Conservation (phyloP, 2,888 invertebrate species). For the Stictocephala bisonia region DNA sequence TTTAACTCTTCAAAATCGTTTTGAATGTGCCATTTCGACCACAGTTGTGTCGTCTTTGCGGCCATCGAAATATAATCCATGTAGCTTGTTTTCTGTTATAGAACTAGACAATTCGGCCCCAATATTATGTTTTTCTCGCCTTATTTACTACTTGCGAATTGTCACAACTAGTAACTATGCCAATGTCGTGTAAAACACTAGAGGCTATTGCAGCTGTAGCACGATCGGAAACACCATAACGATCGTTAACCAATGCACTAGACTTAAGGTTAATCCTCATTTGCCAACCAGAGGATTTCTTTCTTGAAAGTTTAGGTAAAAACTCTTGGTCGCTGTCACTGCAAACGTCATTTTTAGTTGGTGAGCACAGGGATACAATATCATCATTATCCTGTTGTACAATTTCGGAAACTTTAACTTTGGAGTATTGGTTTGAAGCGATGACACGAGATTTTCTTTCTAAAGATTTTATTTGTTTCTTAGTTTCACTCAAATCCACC, state of each 20-base stretch:
- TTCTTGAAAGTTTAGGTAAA: neutral
- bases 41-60: constrained; percentile 12
- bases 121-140: constrained; percentile 18
- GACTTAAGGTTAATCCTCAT: constrained; percentile 18
- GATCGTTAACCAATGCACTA: constrained; percentile 25
- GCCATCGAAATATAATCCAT: constrained; percentile 21
- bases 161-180: constrained; percentile 18
- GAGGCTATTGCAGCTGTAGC: constrained; percentile 36
- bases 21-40: constrained; percentile 27
- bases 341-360: no score
- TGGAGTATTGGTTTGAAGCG: neutral
- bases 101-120: constrained; percentile 4
- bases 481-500: constrained; percentile 11
- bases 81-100: constrained; percentile 18
- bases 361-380: no score
- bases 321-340: neutral
- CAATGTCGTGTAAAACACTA: constrained; percentile 40
- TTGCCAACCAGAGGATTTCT: constrained; percentile 23
- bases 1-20: constrained; percentile 17
- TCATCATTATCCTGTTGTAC: no score
- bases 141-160: constrained; percentile 29
- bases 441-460: constrained; percentile 10
- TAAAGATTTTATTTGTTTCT: constrained; percentile 5
- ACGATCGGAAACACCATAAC: constrained; percentile 44
- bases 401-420: neutral